A percentile compares a stretch with the other conserved stretches of the same genome.
Conservation (phyloP, 2,888 invertebrate species). For the Parascotia fuliginaria region DNA sequence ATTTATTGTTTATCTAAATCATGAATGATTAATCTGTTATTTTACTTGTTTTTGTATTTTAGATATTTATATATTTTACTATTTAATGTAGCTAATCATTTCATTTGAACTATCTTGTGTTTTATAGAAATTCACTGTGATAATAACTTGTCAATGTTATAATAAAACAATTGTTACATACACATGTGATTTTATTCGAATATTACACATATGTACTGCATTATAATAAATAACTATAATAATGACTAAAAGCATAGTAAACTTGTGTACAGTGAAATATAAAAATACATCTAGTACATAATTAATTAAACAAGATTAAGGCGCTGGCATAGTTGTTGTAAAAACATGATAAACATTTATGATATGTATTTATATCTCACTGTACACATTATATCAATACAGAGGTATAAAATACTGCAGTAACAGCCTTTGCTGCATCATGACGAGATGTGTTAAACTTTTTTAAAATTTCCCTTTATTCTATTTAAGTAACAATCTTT, state of each 20-base stretch:
- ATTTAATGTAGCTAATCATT: neutral
- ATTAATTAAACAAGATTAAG: neutral
- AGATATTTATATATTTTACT: neutral
- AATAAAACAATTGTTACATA: constrained; percentile 31
- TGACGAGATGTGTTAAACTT: constrained; percentile 13
- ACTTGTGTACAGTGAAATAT: constrained; percentile 40
- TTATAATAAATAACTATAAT: constrained; percentile 52
- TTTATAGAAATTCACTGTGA: constrained; percentile 5
- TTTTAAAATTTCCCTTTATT: neutral
- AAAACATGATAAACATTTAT: neutral
- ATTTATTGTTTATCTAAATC: too few species aligned
- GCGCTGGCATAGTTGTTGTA: constrained; percentile 2
- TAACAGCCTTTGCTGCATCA: constrained; percentile 25
- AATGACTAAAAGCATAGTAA: constrained; percentile 49
- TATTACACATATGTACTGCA: constrained; percentile 36
- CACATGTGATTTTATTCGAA: constrained; percentile 45
- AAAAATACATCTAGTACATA: constrained; percentile 18
- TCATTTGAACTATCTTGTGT: neutral
- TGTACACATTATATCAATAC: constrained; percentile 32
- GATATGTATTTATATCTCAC: constrained; percentile 18
- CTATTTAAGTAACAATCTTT: neutral
- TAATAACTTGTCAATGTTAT: constrained; percentile 15
- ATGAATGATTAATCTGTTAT: too few species aligned
- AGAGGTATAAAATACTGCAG: constrained; percentile 45
- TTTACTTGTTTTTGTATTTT: too few species aligned